Conservation (phyloP, 2,113 vertebrate species). For the Brevimyrus niger region DNA sequence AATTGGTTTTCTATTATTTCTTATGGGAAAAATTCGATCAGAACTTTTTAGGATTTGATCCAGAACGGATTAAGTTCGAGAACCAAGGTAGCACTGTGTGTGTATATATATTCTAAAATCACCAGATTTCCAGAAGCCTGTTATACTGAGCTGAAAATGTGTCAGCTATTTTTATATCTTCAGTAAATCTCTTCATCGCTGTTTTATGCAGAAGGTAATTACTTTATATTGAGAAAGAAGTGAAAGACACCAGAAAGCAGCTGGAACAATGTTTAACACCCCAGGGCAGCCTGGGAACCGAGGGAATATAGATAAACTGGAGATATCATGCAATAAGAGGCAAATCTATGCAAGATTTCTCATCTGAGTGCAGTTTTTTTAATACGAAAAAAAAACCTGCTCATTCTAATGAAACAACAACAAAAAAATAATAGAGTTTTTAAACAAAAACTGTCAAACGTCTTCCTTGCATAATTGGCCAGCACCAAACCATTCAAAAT, state of each 20-base stretch:
- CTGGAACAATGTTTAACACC: slow-evolving; percentile 6
- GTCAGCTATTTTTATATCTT: slow-evolving; percentile 35
- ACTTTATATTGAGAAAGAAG: slow-evolving; percentile 31
- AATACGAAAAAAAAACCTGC: background rate
- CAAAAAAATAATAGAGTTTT: background rate
- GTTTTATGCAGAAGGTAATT: slow-evolving; percentile 35
- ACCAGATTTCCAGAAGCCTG: background rate
- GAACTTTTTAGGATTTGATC: too few species aligned
- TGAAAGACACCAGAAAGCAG: background rate
- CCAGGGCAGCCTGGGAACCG: background rate
- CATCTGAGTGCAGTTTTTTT: background rate
- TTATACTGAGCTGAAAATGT: slow-evolving; percentile 9
- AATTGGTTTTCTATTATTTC: too few species aligned
- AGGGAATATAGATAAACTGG: background rate
- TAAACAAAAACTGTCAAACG: background rate
- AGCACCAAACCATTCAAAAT: background rate
- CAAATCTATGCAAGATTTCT: background rate
- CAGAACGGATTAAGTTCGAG: too few species aligned
- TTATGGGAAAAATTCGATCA: too few species aligned
- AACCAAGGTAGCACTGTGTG: too few species aligned
- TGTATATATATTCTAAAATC: background rate
- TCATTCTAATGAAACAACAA: background rate
- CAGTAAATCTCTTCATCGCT: slow-evolving; percentile 32
- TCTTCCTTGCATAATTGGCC: background rate
- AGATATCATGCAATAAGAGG: slow-evolving; percentile 11